These are phyloP conservation scores for Carduelis carduelis DNA, from an alignment of 2,797 vertebrate species.

Conservation along the genomic window DNA sequence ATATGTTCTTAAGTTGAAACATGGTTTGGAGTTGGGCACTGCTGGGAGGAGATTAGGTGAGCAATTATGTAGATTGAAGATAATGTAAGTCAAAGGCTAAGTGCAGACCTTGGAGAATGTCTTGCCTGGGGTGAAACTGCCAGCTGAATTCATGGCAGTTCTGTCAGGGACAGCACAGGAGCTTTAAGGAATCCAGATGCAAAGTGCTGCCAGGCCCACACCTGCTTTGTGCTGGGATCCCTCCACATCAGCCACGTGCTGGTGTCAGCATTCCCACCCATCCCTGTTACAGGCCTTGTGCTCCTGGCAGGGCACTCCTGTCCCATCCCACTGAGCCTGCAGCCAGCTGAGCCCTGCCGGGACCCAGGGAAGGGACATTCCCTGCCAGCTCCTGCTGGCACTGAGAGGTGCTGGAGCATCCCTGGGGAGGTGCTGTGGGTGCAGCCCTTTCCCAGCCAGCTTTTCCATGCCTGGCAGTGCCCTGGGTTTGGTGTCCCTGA, in stretches of 20 bases:
- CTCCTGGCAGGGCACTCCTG: not conserved
- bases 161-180: not conserved
- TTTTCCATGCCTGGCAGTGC: not conserved
- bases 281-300: not conserved
- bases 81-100: constrained; percentile 18
- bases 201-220: not conserved
- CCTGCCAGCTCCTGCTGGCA: not conserved
- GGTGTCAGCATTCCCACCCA: not conserved
- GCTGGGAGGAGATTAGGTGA: not conserved
- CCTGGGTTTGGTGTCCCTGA: not conserved
- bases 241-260: not conserved
- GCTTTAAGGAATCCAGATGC: not conserved
- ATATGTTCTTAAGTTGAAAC: not conserved
- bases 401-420: not conserved
- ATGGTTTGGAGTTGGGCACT: not conserved
- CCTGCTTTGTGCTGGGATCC: not conserved
- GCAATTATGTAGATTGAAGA: not conserved
- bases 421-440: not conserved
- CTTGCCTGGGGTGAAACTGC: not conserved
- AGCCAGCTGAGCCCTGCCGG: not conserved
- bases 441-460: not conserved
- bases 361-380: not conserved
- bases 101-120: not conserved
- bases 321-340: not conserved
- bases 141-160: not conserved